phyloP scores from a whole-genome alignment of 2,113 vertebrate genomes.

The Amphiprion percula region DNA sequence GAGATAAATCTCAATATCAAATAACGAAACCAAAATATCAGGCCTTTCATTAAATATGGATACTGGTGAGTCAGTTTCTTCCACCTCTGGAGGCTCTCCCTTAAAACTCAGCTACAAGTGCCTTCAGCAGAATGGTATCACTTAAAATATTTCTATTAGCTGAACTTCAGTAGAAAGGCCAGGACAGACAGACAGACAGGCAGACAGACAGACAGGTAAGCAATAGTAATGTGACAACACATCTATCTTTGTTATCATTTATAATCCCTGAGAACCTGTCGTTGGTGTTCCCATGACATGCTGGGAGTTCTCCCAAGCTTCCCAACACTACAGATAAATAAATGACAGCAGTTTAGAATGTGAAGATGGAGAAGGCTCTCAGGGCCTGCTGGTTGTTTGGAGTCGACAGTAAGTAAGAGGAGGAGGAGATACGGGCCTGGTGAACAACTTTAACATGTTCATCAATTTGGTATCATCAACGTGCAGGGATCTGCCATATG shows the following conservation, averaged over 20 bases:
- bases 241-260: slow-evolving; percentile 46
- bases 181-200: slow-evolving; percentile 20
- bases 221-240: slow-evolving; percentile 34
- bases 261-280: slow-evolving; percentile 53
- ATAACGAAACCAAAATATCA: slow-evolving; percentile 15
- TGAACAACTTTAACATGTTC: slow-evolving; percentile 23
- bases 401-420: not conserved
- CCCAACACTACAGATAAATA: slow-evolving; percentile 33
- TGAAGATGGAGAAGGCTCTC: slow-evolving; percentile 11
- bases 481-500: slow-evolving; percentile 16
- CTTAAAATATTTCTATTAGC: slow-evolving; percentile 6
- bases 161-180: not conserved
- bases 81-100: not conserved
- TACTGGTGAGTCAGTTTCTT: not conserved
- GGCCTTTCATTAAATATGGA: slow-evolving; percentile 27
- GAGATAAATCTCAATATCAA: not conserved
- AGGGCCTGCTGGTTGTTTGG: slow-evolving; percentile 8
- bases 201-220: slow-evolving; percentile 33
- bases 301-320: slow-evolving; percentile 13
- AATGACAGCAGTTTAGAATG: slow-evolving; percentile 43
- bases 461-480: slow-evolving; percentile 24
- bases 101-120: slow-evolving; percentile 19
- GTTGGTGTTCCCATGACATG: slow-evolving; percentile 4
- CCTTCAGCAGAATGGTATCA: not conserved
- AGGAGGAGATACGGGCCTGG: slow-evolving; percentile 8